Percentiles rank a stretch among this genome's conserved stretches.
phyloP scores from a whole-genome alignment of 2,113 vertebrate species.

The Semnornis frantzii region DNA sequence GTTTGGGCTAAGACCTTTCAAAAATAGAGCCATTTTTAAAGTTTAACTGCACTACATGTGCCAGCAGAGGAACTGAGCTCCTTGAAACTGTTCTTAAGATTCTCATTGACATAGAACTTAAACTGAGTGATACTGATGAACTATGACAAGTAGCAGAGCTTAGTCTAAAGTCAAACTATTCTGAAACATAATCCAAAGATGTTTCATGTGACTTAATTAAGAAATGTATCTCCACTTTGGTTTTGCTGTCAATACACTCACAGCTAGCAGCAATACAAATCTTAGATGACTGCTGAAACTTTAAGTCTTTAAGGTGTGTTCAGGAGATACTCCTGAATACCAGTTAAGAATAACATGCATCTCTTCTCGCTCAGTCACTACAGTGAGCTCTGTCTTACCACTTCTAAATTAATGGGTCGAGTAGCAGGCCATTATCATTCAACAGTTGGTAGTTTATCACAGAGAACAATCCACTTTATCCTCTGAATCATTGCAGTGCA shows the following conservation, averaged over 20 bases:
- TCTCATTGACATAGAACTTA: not conserved
- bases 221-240: not conserved
- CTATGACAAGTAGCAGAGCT: not conserved
- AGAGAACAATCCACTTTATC: not conserved
- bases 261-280: not conserved
- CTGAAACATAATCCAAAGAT: not conserved
- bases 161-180: not conserved
- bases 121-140: not conserved
- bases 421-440: not conserved
- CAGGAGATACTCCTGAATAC: not conserved
- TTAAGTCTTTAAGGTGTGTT: not conserved
- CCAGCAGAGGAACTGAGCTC: not conserved
- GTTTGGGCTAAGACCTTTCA: not conserved
- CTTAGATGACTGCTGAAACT: not conserved
- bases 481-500: not conserved
- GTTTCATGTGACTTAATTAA: not conserved
- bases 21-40: not conserved
- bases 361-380: not conserved
- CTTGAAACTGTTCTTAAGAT: not conserved
- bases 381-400: not conserved
- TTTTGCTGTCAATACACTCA: not conserved
- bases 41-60: not conserved
- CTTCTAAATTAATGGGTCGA: not conserved
- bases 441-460: not conserved
- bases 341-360: not conserved